Evolutionary conservation across 92 coral and sea anemone species (phyloP), one percentile per base, ranked within the genome.

Genomic region (Porites divaricata): DNA sequence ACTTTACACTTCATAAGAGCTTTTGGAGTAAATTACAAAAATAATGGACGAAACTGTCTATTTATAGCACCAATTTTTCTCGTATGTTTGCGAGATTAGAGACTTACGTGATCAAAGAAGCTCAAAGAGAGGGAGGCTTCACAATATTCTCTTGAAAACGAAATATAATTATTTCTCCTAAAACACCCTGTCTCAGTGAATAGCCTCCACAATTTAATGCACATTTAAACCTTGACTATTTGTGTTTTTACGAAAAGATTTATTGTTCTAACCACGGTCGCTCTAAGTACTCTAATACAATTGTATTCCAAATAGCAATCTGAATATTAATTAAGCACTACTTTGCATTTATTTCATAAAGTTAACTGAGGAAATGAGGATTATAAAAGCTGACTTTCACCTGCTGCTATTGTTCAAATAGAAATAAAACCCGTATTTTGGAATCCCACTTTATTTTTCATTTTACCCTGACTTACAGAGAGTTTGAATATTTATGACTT

Each of bases 81-180:
- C 20, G 26, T 10, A 53, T 54, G 84, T 67, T 67, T 79, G n/a
- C 25, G 52, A 4, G 5, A 23, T 21, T 35, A 41, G 59, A 52
- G 22, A 16, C n/a, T n/a, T n/a, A n/a, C 22, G 61, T 63, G 64
- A 26, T 53, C 68, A 26, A 53, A 26, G 52, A 49, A 56, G 64
- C 19, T 53, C 68, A 26, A 53, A 26, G 52, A 49, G 69, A 56
- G 81, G 56, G 20, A 61, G 45, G 20, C 63, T 77, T 24, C 61
- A 63, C n/a, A 67, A 20, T 4, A 53, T 25, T 45, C 28, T 21
- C 75, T 79, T 79, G 74, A 20, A 79, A 67, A 79, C 12, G 28
- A 69, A 53, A 68, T 28, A 54, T 54, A 79, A 23, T 67, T 79
- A 53, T 79, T 54, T 51, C 10, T 17, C 28, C 0, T 25, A 6